A percentile compares a stretch with the other conserved stretches of the same genome.
Conservation (phyloP, 2,797 vertebrate species). For the Protonibea diacanthus region DNA sequence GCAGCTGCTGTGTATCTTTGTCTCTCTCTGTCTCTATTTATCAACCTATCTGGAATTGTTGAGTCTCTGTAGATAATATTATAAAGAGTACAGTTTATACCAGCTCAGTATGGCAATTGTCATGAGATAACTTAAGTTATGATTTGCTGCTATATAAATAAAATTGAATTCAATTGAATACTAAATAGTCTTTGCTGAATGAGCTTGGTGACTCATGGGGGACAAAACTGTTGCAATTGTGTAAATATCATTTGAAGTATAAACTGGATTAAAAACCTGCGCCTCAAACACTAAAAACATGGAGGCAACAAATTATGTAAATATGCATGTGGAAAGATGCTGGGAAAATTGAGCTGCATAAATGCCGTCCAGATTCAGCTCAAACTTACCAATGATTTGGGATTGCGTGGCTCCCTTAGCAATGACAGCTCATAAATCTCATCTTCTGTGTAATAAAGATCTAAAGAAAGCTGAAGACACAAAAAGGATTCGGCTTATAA, state of each 20-base stretch:
- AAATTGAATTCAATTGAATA: too few relatives aligned
- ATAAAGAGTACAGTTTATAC: too few relatives aligned
- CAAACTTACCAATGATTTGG: constrained; percentile 90
- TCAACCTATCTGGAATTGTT: too few relatives aligned
- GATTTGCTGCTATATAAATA: too few relatives aligned
- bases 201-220: background rate
- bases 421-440: constrained; percentile 97
- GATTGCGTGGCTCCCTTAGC: constrained; percentile 94
- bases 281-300: background rate
- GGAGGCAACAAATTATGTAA: background rate
- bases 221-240: background rate
- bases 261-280: background rate
- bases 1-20: too few relatives aligned
- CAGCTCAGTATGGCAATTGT: too few relatives aligned
- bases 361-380: background rate
- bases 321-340: background rate
- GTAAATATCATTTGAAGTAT: background rate
- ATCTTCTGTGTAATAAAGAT: constrained; percentile 97
- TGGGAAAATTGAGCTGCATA: background rate
- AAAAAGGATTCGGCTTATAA: background rate
- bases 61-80: too few relatives aligned
- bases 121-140: too few relatives aligned
- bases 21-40: too few relatives aligned
- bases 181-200: too few relatives aligned
- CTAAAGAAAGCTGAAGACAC: constrained; percentile 91